Evolutionary conservation across 2,113 vertebrate species (phyloP).

Genomic region (Butorides virescens): DNA sequence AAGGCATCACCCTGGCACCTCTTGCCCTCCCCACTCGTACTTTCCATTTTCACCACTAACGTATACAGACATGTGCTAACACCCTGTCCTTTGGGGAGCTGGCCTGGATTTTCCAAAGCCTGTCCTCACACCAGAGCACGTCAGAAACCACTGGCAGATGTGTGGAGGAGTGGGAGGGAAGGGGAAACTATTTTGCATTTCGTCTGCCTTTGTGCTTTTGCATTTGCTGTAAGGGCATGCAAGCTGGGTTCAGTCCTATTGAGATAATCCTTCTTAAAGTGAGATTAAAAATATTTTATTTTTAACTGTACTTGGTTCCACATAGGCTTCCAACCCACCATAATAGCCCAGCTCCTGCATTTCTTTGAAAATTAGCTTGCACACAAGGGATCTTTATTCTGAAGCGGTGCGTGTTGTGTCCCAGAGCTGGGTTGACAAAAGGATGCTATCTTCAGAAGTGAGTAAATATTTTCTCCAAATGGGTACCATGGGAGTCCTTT

Average conservation of each 20-base stretch:
- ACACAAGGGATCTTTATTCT: background rate
- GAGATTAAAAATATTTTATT: background rate
- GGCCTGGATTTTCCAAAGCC: background rate
- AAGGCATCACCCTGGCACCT: background rate
- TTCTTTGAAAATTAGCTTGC: background rate
- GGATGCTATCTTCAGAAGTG: background rate
- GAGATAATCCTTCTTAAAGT: background rate
- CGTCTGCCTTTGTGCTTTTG: background rate
- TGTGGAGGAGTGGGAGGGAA: background rate
- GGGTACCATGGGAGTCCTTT: background rate
- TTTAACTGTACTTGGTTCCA: background rate
- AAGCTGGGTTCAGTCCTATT: background rate
- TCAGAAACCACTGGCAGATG: slow-evolving; percentile 36
- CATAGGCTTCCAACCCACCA: background rate
- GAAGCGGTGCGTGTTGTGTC: background rate
- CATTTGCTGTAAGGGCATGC: background rate
- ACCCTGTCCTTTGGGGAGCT: background rate
- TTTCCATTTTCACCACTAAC: slow-evolving; percentile 34
- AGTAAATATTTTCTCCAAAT: slow-evolving; percentile 2
- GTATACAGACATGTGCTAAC: background rate
- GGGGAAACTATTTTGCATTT: background rate
- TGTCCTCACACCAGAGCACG: background rate
- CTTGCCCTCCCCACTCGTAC: background rate
- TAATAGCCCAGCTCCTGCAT: background rate
- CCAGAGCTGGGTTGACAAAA: background rate